Conservation (phyloP, 2,888 invertebrate species). For the Oxystoma pomonae region DNA sequence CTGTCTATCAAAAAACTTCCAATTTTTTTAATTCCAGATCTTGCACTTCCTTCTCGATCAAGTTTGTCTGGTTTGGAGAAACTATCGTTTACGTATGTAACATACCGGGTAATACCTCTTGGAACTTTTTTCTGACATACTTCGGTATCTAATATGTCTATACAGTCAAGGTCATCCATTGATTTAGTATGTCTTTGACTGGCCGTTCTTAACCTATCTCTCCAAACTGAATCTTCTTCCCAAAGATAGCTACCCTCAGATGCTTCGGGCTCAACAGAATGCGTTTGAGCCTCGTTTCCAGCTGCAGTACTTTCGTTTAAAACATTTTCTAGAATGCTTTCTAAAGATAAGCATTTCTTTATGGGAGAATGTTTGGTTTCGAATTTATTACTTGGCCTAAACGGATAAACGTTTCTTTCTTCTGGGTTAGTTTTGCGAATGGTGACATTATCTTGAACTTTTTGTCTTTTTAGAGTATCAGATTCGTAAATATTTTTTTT, state of each 20-base stretch:
- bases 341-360: conserved; percentile 55
- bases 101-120: conserved; percentile 59
- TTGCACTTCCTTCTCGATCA: conserved; percentile 40
- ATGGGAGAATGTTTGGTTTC: conserved; percentile 37
- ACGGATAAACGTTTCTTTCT: conserved; percentile 47
- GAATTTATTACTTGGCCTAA: conserved; percentile 39
- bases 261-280: conserved; percentile 10
- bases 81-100: conserved; percentile 74
- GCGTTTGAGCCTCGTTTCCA: conserved; percentile 21
- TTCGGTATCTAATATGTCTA: conserved; percentile 38
- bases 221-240: conserved; percentile 81
- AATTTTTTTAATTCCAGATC: conserved; percentile 45
- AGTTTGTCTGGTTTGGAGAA: conserved; percentile 49
- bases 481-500: conserved; percentile 71
- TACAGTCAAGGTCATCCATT: conserved; percentile 72
- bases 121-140: conserved; percentile 37
- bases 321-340: conserved; percentile 56
- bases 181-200: conserved; percentile 80
- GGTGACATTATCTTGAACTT: conserved; percentile 52
- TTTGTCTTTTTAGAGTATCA: conserved; percentile 57
- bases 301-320: conserved; percentile 36
- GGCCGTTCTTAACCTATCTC: conserved; percentile 72
- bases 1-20: conserved; percentile 61
- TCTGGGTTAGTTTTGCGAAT: conserved; percentile 51
- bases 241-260: conserved; percentile 67